Conservation (phyloP, 2,888 invertebrate species). For the Elmis aenea region DNA sequence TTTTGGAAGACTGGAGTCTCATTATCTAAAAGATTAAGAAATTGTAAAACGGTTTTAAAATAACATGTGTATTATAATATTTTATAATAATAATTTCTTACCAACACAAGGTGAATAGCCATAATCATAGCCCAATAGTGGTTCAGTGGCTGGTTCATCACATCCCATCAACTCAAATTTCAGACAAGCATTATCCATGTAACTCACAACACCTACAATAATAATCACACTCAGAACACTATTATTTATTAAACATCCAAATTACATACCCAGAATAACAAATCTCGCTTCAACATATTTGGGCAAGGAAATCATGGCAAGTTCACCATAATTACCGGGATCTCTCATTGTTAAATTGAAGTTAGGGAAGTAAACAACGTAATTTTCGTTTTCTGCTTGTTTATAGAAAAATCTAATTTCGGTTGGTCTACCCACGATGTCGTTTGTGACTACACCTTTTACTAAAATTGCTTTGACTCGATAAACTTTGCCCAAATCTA, state of each 20-base stretch:
- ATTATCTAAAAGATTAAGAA: slow-evolving; percentile 64
- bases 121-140: slow-evolving; percentile 86
- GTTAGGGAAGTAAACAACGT: slow-evolving; percentile 95
- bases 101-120: slow-evolving; percentile 90
- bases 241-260: slow-evolving; percentile 2
- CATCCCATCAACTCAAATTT: slow-evolving; percentile 96
- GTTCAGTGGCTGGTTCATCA: slow-evolving; percentile 77
- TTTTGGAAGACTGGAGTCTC: slow-evolving; percentile 96
- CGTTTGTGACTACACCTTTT: slow-evolving; percentile 91
- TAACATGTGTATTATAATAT: slow-evolving; percentile 1
- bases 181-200: slow-evolving; percentile 93
- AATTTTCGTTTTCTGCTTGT: slow-evolving; percentile 88
- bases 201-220: slow-evolving; percentile 78
- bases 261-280: slow-evolving; percentile 64
- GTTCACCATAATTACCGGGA: slow-evolving; percentile 94
- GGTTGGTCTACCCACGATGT: slow-evolving; percentile 91
- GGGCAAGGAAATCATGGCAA: slow-evolving; percentile 92
- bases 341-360: slow-evolving; percentile 92
- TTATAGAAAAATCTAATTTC: slow-evolving; percentile 97
- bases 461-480: slow-evolving; percentile 89
- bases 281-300: slow-evolving; percentile 91
- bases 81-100: slow-evolving; percentile 41
- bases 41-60: slow-evolving; percentile 5
- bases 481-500: slow-evolving; percentile 89
- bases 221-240: slow-evolving; percentile 14